These are phyloP conservation scores for Atopsyche davidsoni DNA, from an alignment of 1,140 invertebrate genomes.

Conservation along the genomic window DNA sequence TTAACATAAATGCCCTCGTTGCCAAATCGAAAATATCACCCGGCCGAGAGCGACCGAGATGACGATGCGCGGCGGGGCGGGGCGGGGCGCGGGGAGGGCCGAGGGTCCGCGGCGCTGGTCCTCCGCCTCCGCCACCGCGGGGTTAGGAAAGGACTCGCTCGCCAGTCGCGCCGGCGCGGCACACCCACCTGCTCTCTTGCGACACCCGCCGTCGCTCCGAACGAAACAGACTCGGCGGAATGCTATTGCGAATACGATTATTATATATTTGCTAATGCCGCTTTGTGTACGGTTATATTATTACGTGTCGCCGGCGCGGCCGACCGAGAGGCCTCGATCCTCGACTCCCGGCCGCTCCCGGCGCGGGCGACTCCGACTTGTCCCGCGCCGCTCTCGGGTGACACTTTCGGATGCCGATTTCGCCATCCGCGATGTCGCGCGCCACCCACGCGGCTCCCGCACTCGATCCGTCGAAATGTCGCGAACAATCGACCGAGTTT, in stretches of 20 bases:
- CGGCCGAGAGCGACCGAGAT: constrained; percentile 12
- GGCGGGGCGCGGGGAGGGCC: no score
- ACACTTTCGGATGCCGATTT: constrained; percentile 1
- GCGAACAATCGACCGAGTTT: constrained; percentile 7
- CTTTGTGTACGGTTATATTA: constrained; percentile 13
- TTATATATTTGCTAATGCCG: constrained; percentile 28
- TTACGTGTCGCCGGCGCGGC: neutral
- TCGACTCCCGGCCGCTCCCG: neutral
- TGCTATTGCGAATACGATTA: constrained; percentile 28
- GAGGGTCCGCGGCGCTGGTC: no score
- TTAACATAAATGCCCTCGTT: constrained; percentile 4
- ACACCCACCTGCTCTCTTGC: constrained; percentile 28
- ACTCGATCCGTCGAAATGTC: neutral
- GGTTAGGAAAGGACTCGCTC: no score
- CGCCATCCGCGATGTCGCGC: constrained; percentile 2
- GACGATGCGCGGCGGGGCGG: no score
- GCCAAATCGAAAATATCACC: neutral
- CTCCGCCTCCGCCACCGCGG: no score
- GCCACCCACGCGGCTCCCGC: constrained; percentile 5
- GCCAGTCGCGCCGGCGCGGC: constrained; percentile 21
- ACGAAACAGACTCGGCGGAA: constrained; percentile 25
- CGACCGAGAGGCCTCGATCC: no score
- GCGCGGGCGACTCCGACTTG: neutral
- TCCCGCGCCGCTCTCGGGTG: neutral
- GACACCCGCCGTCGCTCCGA: constrained; percentile 25